Base-by-base conservation (phyloP, 2,888 invertebrate genomes). In the Venusia cambrica region DNA sequence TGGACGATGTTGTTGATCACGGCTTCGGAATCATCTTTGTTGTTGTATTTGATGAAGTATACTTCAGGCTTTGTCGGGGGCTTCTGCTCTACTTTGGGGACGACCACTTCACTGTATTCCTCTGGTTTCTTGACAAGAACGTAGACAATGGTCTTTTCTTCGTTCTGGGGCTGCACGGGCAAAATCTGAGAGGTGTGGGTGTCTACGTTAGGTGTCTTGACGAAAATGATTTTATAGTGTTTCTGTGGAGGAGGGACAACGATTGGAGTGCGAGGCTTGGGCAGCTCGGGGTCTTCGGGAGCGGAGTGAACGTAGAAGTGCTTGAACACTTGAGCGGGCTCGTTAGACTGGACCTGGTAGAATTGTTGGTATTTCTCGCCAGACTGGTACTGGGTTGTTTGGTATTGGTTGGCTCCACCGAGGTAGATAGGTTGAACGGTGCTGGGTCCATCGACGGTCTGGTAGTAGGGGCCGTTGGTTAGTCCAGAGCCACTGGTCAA, bases 201-300 rank as follows among this genome's bases (percentile, higher is more conserved):
- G 45, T 90, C 88, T 2, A 12, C 15, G 15, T 90, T 87, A 26
- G 93, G 93, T 4, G 93, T 91, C 72, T 93, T 93, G 64, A 94
- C 93, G 85, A 94, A 93, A 69, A 94, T 93, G 54, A 94, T 93
- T 67, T 93, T 93, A 88, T 93, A 92, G 68, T 93, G 93, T 57
- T 93, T 93, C 65, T 93, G 92, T 8, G 93, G 87, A 14, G 92
- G 89, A 2, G 91, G 90, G 1, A 89, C 72, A 1, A 88, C 83
- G 1, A 85, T 70, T 35, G 91, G 89, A 5, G 90, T 89, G 48
- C 91, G 89, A 32, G 85, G 76, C 35, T 89, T 90, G 24, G 89
- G 76, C 45, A 74, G 67, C 57, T 89, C 89, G 3, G 77, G 79
- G 19, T 87, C 85, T 60, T 84, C 84, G 1, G 85, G 85, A 1